A percentile compares a stretch with the other conserved stretches of the same genome.
phyloP scores from a whole-genome alignment of 2,797 vertebrate genomes.

The Coracias cyanogaster region DNA sequence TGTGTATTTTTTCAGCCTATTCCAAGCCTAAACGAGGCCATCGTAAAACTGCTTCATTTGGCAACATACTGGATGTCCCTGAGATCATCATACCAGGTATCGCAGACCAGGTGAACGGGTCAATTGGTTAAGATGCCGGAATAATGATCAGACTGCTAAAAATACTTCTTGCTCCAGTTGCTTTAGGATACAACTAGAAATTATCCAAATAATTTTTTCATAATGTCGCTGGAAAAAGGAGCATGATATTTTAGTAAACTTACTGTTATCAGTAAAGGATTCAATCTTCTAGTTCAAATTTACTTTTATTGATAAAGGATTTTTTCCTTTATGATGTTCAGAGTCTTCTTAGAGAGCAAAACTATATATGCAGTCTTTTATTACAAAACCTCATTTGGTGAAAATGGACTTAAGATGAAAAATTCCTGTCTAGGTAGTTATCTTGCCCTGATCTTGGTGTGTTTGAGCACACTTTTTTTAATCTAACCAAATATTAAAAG shows the following conservation, averaged over 20 bases:
- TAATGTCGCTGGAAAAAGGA: neutral
- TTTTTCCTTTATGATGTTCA: neutral
- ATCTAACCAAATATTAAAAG: neutral
- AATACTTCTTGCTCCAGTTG: slow-evolving; percentile 85
- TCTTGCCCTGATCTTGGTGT: neutral
- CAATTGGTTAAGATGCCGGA: slow-evolving; percentile 80
- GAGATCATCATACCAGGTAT: slow-evolving; percentile 99
- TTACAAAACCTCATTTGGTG: neutral
- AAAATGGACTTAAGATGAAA: neutral
- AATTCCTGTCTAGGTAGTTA: neutral
- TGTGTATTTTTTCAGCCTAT: slow-evolving; percentile 98
- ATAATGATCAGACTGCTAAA: slow-evolving; percentile 78
- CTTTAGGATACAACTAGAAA: neutral
- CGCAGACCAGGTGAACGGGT: slow-evolving; percentile 84
- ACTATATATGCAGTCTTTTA: neutral
- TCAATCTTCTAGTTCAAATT: neutral
- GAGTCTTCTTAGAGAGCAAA: neutral
- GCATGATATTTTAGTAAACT: neutral
- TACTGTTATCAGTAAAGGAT: neutral
- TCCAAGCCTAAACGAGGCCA: slow-evolving; percentile 97
- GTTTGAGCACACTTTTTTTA: neutral
- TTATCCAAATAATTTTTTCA: neutral
- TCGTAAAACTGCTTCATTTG: slow-evolving; percentile 99
- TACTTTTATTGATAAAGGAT: neutral
- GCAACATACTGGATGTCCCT: slow-evolving; percentile 99